phyloP scores from a whole-genome alignment of 2,888 invertebrate genomes.

The Pseudococcus longispinus region DNA sequence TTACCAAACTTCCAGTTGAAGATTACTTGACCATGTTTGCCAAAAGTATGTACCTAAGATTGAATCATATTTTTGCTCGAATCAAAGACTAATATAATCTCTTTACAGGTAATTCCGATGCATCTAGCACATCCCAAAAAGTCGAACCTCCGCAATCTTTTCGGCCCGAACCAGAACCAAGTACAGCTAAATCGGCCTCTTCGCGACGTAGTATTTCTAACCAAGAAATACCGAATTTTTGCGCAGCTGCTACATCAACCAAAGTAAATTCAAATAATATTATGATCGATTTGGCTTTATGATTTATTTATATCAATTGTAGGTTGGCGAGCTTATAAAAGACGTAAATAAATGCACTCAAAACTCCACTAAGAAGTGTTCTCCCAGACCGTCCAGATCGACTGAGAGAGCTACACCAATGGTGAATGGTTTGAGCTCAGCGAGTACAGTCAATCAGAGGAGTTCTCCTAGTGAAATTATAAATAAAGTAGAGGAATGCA shows the following conservation, averaged over 20 bases:
- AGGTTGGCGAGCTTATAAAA: neutral
- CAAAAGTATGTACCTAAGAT: neutral
- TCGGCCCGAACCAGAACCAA: neutral
- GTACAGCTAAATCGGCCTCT: neutral
- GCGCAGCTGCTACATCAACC: conserved; percentile 17
- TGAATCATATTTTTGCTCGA: too few relatives aligned
- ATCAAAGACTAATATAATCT: neutral
- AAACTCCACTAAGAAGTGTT: neutral
- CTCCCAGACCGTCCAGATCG: neutral
- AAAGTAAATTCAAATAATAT: neutral
- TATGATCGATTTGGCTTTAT: neutral
- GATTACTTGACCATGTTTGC: conserved; percentile 63
- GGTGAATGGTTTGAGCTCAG: neutral
- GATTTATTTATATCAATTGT: neutral
- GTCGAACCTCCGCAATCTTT: neutral
- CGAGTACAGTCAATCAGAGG: neutral
- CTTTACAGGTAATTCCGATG: neutral
- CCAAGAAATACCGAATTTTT: conserved; percentile 13
- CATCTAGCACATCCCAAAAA: neutral
- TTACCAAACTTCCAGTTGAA: conserved; percentile 67
- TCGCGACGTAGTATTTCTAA: neutral
- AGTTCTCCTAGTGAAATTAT: neutral
- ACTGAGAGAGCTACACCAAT: neutral
- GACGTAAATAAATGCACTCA: neutral
- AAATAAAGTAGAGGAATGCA: neutral